phyloP scores from a whole-genome alignment of 2,888 invertebrate species.

The Thecocarcelia acutangulata region DNA sequence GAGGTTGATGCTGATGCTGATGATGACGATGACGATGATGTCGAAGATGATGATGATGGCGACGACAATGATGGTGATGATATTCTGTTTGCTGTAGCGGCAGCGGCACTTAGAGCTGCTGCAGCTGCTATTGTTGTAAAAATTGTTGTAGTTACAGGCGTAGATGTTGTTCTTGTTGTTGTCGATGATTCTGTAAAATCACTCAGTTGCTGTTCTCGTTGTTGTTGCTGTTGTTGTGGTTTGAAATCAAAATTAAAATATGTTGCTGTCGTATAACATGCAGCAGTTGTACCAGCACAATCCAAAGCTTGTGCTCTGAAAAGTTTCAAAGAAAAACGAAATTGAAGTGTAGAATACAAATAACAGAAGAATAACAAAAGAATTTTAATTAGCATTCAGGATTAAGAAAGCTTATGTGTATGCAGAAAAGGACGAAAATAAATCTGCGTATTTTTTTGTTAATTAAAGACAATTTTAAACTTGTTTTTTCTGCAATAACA shows the following conservation, averaged over 20 bases:
- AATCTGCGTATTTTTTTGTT: neutral
- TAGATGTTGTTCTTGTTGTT: slow-evolving; percentile 56
- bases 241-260: slow-evolving; percentile 59
- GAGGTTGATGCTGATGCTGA: slow-evolving; percentile 32
- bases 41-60: slow-evolving; percentile 56
- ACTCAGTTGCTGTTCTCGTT: slow-evolving; percentile 22
- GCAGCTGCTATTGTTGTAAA: slow-evolving; percentile 67
- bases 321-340: slow-evolving; percentile 19
- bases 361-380: slow-evolving; percentile 36
- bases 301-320: slow-evolving; percentile 35
- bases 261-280: slow-evolving; percentile 33
- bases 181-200: slow-evolving; percentile 43
- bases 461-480: neutral
- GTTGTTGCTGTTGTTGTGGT: slow-evolving; percentile 2
- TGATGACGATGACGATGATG: slow-evolving; percentile 39
- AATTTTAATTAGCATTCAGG: slow-evolving; percentile 48
- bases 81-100: slow-evolving; percentile 68
- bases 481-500: too few relatives aligned
- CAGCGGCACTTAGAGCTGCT: slow-evolving; percentile 68
- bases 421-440: neutral
- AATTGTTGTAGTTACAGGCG: slow-evolving; percentile 51
- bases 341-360: neutral
- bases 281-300: slow-evolving; percentile 41
- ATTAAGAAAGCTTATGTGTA: slow-evolving; percentile 2
- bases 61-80: slow-evolving; percentile 61